Base-by-base conservation (phyloP, 2,888 invertebrate genomes). In the Leucoma salicis region DNA sequence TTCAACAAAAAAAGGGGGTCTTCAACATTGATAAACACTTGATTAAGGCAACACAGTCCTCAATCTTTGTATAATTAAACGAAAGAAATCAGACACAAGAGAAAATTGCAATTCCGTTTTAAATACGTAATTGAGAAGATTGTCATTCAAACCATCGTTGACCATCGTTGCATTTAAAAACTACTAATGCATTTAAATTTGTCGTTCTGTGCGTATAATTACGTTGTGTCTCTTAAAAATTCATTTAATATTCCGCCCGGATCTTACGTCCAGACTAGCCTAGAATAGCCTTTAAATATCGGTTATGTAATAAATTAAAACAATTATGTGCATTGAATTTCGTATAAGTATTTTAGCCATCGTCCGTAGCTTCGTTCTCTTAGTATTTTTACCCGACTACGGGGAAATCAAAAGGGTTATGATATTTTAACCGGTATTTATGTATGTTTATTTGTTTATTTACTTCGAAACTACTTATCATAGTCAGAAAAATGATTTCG, bases 171-270 rank as follows among this genome's bases (percentile, higher is more conserved):
- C 40, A 31, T 29, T 35, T 14, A 18, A 28, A 29, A 16, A n/a
- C 12, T 14, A 27, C 12, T 39, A 39, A 39, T 32, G 12, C 15
- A 39, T 39, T 39, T 21, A 42, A 27, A 42, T 42, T 18, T n/a
- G 5, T 2, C 6, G 14, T 11, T 25, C 3, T 10, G 4, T 32
- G 41, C 18, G 35, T 41, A 13, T 31, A 31, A 31, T 31, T n/a
- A 1, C 7, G 7, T n/a, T 14, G 10, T 21, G n/a, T 37, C 31
- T 12, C 29, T 12, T 25, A 18, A 33, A 33, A 12, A 18, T 21
- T 14, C 13, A 2, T 29, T 29, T 29, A 4, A 14, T 13, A 29
- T 29, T 29, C 29, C 2, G 2, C 13, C 6, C 29, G 6, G 5
- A 12, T 7, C 14, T 29, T 6, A 14, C 14, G 14, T 14, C 29